A percentile compares a stretch with the other conserved stretches of the same genome.
phyloP scores from a whole-genome alignment of 2,797 vertebrate genomes.

The Acanthopagrus latus region DNA sequence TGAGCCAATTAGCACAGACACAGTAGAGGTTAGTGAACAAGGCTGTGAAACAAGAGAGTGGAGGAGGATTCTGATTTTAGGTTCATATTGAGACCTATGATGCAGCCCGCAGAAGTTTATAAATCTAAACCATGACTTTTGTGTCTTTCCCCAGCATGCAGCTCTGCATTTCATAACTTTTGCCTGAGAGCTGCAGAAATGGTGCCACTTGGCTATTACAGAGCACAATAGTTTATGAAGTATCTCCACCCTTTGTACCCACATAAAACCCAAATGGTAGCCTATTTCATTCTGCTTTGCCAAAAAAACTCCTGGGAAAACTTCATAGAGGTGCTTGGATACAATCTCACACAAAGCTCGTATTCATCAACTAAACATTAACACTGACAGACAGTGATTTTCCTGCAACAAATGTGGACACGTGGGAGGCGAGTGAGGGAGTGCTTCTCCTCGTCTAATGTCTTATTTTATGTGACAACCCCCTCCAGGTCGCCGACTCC shows the following conservation, averaged over 20 bases:
- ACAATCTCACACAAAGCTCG: background rate
- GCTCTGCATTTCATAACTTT: background rate
- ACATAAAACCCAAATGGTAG: slow-evolving; percentile 16
- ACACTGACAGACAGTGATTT: no score
- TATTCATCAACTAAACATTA: background rate
- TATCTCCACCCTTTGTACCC: background rate
- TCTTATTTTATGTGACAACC: background rate
- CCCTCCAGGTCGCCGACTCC: slow-evolving; percentile 88
- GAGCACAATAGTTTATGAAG: slow-evolving; percentile 2
- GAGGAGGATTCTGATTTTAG: background rate
- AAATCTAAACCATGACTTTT: background rate
- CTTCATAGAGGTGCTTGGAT: slow-evolving; percentile 1
- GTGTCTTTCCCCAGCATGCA: background rate
- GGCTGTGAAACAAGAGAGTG: background rate
- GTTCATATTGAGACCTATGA: background rate
- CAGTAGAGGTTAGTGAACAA: slow-evolving; percentile 9
- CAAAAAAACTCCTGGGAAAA: slow-evolving; percentile 20
- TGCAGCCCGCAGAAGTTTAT: background rate
- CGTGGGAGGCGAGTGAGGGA: background rate
- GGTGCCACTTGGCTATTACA: background rate
- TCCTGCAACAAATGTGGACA: background rate
- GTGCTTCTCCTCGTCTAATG: background rate
- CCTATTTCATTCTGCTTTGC: background rate
- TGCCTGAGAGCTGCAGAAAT: slow-evolving; percentile 1
- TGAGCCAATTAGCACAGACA: slow-evolving; percentile 12